phyloP scores from a whole-genome alignment of 2,888 invertebrate genomes.

The Ditula angustiorana region DNA sequence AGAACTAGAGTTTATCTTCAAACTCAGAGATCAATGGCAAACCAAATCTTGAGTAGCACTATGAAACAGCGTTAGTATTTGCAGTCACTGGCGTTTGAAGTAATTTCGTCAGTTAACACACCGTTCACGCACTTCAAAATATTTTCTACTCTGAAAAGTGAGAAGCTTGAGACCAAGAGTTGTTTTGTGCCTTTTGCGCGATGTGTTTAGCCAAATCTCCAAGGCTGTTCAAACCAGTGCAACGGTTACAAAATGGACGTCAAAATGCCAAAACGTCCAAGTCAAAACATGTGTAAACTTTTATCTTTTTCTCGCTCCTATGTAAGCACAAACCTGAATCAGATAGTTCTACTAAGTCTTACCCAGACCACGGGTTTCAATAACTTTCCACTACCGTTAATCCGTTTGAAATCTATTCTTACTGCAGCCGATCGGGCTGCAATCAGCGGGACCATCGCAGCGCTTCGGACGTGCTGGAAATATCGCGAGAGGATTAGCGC shows the following conservation, averaged over 20 bases:
- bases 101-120: too few relatives aligned
- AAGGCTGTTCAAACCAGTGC: too few relatives aligned
- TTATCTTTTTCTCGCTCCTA: too few relatives aligned
- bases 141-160: too few relatives aligned
- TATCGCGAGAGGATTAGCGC: slow-evolving; percentile 35
- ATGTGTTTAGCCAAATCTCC: too few relatives aligned
- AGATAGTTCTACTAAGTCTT: not conserved
- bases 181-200: too few relatives aligned
- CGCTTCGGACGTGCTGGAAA: slow-evolving; percentile 31
- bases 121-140: too few relatives aligned
- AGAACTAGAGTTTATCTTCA: not conserved
- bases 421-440: slow-evolving; percentile 30
- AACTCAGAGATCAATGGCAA: not conserved
- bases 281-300: too few relatives aligned
- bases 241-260: too few relatives aligned
- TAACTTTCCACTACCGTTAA: slow-evolving; percentile 32
- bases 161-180: too few relatives aligned
- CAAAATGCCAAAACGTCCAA: too few relatives aligned
- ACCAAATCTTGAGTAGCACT: not conserved
- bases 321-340: not conserved
- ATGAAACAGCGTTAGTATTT: not conserved
- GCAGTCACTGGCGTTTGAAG: too few relatives aligned
- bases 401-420: slow-evolving; percentile 33
- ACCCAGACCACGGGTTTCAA: slow-evolving; percentile 16
- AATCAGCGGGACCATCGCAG: slow-evolving; percentile 19